Conservation (phyloP, 2,113 vertebrate species). For the Ictalurus furcatus region DNA sequence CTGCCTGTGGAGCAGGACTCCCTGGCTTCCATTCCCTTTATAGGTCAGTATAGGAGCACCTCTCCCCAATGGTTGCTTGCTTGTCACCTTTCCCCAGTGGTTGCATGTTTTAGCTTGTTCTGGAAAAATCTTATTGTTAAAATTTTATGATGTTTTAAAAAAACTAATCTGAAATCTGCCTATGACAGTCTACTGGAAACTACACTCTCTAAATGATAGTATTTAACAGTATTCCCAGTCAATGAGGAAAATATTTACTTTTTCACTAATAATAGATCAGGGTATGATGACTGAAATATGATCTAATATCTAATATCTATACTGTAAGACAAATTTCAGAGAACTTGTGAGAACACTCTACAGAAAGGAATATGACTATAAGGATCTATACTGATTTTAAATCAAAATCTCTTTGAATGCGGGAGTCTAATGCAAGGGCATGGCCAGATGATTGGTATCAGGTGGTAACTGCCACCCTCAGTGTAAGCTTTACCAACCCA, state of each 20-base stretch:
- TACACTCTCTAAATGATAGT: neutral
- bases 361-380: neutral
- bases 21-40: slow-evolving; percentile 91
- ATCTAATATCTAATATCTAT: neutral
- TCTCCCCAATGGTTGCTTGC: neutral
- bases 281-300: neutral
- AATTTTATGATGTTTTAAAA: neutral
- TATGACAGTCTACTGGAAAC: neutral
- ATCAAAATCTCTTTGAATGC: neutral
- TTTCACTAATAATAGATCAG: neutral
- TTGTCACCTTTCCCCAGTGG: neutral
- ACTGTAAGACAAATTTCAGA: neutral
- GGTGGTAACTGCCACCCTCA: neutral
- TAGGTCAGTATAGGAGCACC: slow-evolving; percentile 77
- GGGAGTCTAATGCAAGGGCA: neutral
- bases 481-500: neutral
- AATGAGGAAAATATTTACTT: neutral
- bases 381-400: neutral
- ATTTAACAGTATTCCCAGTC: neutral
- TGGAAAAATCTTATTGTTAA: too few species aligned
- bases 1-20: slow-evolving; percentile 80
- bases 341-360: neutral
- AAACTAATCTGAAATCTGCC: neutral
- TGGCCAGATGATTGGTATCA: neutral
- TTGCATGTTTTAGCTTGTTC: neutral